Conservation (phyloP, 37 sponge, comb jelly and placozoan species). For the Tethya wilhelma region DNA sequence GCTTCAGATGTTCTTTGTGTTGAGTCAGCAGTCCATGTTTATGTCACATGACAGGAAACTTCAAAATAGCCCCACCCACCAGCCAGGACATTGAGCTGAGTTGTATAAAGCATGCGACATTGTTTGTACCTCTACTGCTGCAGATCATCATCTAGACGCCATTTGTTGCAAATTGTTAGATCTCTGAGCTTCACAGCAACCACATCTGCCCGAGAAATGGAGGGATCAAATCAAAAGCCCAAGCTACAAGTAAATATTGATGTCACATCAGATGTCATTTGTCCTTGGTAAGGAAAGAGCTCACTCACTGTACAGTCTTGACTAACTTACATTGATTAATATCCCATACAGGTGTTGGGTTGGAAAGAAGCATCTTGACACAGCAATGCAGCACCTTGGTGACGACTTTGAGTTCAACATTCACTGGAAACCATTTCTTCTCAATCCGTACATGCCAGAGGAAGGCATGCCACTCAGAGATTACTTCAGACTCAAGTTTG, state of each 20-base stretch:
- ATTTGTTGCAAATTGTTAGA: no score
- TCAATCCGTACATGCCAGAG: conserved; percentile 67
- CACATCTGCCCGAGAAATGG: no score
- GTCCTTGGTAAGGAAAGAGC: conserved; percentile 55
- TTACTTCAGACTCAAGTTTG: conserved; percentile 47
- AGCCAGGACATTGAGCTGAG: no score
- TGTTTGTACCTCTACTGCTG: no score
- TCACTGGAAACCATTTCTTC: conserved; percentile 73
- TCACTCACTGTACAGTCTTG: not conserved
- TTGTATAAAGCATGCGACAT: no score
- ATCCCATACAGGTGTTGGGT: conserved; percentile 49
- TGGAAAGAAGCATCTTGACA: conserved; percentile 51
- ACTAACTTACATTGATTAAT: not conserved
- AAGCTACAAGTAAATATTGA: conserved; percentile 53
- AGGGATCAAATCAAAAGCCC: not conserved
- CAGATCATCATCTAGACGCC: no score
- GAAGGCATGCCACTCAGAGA: conserved; percentile 65
- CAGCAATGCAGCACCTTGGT: conserved; percentile 45
- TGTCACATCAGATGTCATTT: conserved; percentile 63
- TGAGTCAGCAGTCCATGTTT: no score
- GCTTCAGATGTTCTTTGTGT: no score
- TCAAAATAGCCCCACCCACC: no score
- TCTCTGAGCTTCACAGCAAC: no score
- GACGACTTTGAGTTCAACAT: conserved; percentile 59
- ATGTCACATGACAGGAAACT: no score